Conservation (phyloP, 2,797 vertebrate species). For the Halcyon leucocephala region DNA sequence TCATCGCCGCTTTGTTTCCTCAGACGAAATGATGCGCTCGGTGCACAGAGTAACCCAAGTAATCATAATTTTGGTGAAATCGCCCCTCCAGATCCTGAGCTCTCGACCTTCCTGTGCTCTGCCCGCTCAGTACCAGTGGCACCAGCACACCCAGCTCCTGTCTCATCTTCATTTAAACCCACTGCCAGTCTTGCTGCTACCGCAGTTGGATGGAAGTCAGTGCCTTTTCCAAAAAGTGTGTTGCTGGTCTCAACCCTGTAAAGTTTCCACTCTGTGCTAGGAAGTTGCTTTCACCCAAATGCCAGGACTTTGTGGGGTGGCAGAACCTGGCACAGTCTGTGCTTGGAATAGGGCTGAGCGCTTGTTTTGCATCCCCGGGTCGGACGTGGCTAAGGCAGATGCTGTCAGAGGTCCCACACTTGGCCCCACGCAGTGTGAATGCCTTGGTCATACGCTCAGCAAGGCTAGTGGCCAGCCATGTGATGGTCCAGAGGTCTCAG, state of each 20-base stretch:
- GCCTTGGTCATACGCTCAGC: not conserved
- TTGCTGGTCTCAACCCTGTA: not conserved
- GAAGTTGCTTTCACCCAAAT: not conserved
- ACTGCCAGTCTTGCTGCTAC: not conserved
- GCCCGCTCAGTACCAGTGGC: not conserved
- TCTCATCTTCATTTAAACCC: not conserved
- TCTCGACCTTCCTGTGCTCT: not conserved
- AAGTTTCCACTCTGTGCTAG: not conserved
- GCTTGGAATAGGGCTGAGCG: not conserved
- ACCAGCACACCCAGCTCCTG: not conserved
- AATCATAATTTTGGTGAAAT: not conserved
- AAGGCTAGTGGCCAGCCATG: not conserved
- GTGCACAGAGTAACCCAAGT: not conserved
- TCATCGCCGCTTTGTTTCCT: not conserved
- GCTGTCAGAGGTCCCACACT: not conserved
- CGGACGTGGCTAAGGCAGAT: not conserved
- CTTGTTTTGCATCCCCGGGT: not conserved
- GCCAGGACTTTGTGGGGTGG: not conserved
- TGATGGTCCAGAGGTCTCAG: slow-evolving; percentile 10
- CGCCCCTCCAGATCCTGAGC: not conserved
- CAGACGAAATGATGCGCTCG: not conserved
- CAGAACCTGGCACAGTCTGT: not conserved
- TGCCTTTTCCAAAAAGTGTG: not conserved
- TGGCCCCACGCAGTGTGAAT: slow-evolving; percentile 13
- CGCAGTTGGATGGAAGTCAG: not conserved